These are phyloP conservation scores for Caenorhabditis uteleia DNA, from an alignment of 2,888 invertebrate species.

Conservation along the genomic window DNA sequence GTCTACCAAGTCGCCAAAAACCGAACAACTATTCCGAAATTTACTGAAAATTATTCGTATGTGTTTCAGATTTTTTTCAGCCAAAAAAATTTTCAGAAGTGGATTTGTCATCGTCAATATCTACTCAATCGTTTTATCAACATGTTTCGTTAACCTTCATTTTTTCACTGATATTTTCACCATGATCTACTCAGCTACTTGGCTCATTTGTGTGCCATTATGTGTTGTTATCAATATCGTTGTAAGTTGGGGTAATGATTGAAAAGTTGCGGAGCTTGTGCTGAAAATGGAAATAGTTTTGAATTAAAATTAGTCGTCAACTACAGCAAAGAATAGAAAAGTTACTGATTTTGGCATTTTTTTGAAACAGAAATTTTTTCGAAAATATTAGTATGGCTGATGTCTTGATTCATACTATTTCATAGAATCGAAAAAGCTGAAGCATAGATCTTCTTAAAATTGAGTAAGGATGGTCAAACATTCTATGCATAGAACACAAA, in stretches of 20 bases:
- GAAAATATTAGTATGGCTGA: too few relatives aligned
- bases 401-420: too few relatives aligned
- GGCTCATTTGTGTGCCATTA: neutral
- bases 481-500: too few relatives aligned
- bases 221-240: conserved; percentile 3
- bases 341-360: conserved; percentile 10
- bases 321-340: neutral
- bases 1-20: conserved; percentile 5
- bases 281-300: neutral
- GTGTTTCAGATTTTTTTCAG: conserved; percentile 7
- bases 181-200: conserved; percentile 9
- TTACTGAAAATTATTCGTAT: too few relatives aligned
- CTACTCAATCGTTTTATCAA: conserved; percentile 4
- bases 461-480: too few relatives aligned
- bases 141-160: conserved; percentile 16
- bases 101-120: conserved; percentile 3
- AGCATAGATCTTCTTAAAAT: too few relatives aligned
- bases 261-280: neutral
- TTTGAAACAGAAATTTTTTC: too few relatives aligned
- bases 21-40: neutral
- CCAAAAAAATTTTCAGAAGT: conserved; percentile 12
- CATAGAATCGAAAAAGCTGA: too few relatives aligned
- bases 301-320: conserved; percentile 7
- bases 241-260: neutral
- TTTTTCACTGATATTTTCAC: conserved; percentile 4